Evolutionary conservation across 2,888 invertebrate genomes (phyloP), one percentile per base, ranked within the genome.

Genomic region (Mantis religiosa): DNA sequence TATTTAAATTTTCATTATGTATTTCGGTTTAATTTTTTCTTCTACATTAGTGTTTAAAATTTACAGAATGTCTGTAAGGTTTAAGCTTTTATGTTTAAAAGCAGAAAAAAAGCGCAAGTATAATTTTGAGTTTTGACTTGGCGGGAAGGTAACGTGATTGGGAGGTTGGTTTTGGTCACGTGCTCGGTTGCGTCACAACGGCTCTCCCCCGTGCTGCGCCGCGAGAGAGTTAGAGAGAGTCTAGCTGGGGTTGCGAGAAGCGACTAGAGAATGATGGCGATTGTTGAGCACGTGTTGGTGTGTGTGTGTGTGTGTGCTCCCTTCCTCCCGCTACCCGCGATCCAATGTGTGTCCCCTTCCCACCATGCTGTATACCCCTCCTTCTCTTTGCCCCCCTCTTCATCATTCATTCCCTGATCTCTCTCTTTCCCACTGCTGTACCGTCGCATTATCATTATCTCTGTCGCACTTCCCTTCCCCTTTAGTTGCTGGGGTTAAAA

Each of bases 391-490:
- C 41, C n/a, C 85, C 47, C 27, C 87, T 34, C 87, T 25, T 87
- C 82, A 90, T 91, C 91, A 90, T 90, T 91, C 90, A 90, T 88
- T 82, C 86, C 88, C 82, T 87, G 89, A 88, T 85, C 89, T 89
- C 88, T 88, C 89, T 82, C 89, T 87, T 71, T 71, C 54, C 54
- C 54, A 20, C 89, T 88, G 83, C 89, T 88, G 28, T 87, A 81
- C 30, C 28, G 89, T 87, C 86, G 47, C 88, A 84, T 85, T 88
- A 81, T 71, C 85, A 86, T 87, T 82, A 34, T 84, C 87, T 54
- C 71, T 71, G 83, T 87, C 85, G 91, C 87, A 87, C 88, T 89
- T 87, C 71, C 85, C 89, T 88, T 91, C 88, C 89, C 87, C 71
- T 82, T 82, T 87, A 30, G 87, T 82, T 87, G 87, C 87, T 87